Conservation (phyloP, 1,140 invertebrate species). For the Phortica variegata region DNA sequence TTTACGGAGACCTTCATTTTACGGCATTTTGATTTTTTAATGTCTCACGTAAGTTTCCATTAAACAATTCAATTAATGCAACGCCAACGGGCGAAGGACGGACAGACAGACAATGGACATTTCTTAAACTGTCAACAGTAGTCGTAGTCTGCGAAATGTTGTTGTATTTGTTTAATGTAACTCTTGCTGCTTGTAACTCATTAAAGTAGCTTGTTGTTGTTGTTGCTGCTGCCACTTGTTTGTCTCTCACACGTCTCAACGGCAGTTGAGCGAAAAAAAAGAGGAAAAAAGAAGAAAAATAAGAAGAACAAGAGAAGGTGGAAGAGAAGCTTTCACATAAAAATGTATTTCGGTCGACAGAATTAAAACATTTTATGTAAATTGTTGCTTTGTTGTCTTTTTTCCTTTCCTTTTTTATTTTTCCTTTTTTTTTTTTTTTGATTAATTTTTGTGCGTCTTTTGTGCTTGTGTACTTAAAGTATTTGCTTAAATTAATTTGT, state of each 20-base stretch:
- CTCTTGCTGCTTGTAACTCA: no score
- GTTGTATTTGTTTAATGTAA: no score
- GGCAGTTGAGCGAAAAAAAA: constrained; percentile 3
- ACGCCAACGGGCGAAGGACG: background rate
- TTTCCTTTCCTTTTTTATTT: constrained; percentile 20
- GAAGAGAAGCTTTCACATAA: background rate
- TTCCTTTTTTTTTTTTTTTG: constrained; percentile 25
- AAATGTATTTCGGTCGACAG: background rate
- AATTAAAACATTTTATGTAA: constrained; percentile 53
- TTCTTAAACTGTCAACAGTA: constrained; percentile 42
- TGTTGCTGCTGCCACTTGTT: no score
- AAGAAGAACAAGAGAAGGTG: background rate
- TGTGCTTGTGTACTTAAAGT: constrained; percentile 37
- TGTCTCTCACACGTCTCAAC: no score
- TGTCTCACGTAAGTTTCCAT: constrained; percentile 41
- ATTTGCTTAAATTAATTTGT: constrained; percentile 41
- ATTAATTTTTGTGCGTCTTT: constrained; percentile 24
- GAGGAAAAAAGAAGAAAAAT: background rate
- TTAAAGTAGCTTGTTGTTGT: no score
- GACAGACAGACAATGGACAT: constrained; percentile 3
- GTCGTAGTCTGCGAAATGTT: no score
- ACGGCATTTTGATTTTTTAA: constrained; percentile 46
- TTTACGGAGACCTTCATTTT: constrained; percentile 29
- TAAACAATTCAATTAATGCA: constrained; percentile 51
- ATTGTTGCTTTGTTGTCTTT: no score